phyloP scores from a whole-genome alignment of 2,797 vertebrate genomes.

The Urocyon cinereoargenteus region DNA sequence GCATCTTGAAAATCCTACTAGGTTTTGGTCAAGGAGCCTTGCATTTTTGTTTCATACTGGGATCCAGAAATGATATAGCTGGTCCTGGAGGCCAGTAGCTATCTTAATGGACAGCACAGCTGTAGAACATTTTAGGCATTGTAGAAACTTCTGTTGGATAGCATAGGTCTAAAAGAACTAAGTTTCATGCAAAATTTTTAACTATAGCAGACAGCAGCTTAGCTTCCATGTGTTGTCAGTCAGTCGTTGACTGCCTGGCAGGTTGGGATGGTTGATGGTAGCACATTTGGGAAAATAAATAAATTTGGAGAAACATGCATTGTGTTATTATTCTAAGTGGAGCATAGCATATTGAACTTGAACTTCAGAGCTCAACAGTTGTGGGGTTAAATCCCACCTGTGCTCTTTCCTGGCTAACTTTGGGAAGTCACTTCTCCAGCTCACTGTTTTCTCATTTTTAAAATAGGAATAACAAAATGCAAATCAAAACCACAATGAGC shows the following conservation, averaged over 20 bases:
- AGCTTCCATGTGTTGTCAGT: accelerated
- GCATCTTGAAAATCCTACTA: neutral
- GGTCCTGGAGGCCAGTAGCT: neutral
- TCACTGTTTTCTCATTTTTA: neutral
- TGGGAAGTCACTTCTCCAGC: neutral
- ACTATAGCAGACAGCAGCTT: accelerated
- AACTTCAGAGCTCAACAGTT: neutral
- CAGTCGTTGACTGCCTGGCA: neutral
- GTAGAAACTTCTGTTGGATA: neutral
- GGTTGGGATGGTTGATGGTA: neutral
- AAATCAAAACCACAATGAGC: neutral
- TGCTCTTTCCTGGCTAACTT: neutral
- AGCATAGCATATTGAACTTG: neutral
- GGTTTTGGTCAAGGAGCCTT: neutral
- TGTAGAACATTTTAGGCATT: too few relatives aligned
- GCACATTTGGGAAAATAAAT: neutral
- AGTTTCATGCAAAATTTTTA: neutral
- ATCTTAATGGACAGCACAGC: neutral
- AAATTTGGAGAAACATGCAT: neutral
- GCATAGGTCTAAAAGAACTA: neutral
- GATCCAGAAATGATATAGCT: neutral
- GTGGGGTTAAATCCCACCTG: neutral
- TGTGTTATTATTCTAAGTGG: neutral
- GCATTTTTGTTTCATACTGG: neutral
- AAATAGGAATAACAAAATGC: neutral